A percentile compares a stretch with the other conserved stretches of the same genome.
Conservation (phyloP, 2,888 invertebrate genomes). For the Plebejus melissa region DNA sequence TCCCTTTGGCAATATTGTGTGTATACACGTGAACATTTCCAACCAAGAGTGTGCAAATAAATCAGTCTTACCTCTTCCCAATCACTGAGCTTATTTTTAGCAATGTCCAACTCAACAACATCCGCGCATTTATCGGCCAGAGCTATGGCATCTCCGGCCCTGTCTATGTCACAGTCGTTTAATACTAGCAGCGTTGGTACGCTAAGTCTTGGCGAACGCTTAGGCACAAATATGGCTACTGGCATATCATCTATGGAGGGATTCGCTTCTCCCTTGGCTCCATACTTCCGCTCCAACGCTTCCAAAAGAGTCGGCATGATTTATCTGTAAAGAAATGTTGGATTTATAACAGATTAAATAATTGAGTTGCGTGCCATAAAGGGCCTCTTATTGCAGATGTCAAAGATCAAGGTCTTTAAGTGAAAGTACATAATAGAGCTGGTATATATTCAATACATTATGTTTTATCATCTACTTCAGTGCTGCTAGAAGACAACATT, state of each 20-base stretch:
- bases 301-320: constrained; percentile 93
- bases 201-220: constrained; percentile 85
- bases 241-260: constrained; percentile 81
- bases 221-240: constrained; percentile 92
- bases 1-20: not conserved
- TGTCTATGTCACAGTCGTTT: constrained; percentile 94
- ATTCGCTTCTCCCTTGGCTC: constrained; percentile 82
- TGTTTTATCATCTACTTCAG: not conserved
- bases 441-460: not conserved
- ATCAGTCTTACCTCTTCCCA: constrained; percentile 87
- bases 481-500: not conserved
- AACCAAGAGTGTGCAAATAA: not conserved
- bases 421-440: constrained; percentile 7
- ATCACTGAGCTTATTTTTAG: constrained; percentile 92
- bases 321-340: constrained; percentile 46
- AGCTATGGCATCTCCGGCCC: constrained; percentile 90
- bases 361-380: constrained; percentile 6
- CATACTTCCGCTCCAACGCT: constrained; percentile 93
- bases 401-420: constrained; percentile 3
- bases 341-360: not conserved
- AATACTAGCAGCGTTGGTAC: constrained; percentile 92
- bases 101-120: constrained; percentile 96
- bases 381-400: not conserved
- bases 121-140: constrained; percentile 90
- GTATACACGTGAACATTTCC: not conserved